A percentile compares a stretch with the other conserved stretches of the same genome.
Conservation (phyloP, 1,140 invertebrate genomes). For the Akabosia matsudoensis region DNA sequence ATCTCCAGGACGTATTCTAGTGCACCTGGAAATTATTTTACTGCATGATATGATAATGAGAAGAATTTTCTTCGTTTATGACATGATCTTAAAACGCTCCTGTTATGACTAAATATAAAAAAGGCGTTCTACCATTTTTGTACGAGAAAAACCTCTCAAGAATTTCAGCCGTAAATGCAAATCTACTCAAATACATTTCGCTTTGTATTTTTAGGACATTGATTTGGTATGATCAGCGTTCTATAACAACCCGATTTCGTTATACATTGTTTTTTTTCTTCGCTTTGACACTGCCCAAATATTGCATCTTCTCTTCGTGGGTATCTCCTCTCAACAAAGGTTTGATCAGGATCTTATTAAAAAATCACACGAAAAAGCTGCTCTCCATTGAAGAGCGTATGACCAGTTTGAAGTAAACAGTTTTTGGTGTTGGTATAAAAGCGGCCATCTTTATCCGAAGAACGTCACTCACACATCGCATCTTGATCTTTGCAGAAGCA, state of each 20-base stretch:
- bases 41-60: neutral
- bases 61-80: neutral
- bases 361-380: neutral
- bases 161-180: too few relatives aligned
- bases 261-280: too few relatives aligned
- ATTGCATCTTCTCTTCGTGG: too few relatives aligned
- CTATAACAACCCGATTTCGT: too few relatives aligned
- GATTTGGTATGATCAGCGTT: too few relatives aligned
- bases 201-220: too few relatives aligned
- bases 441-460: neutral
- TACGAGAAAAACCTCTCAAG: too few relatives aligned
- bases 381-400: neutral
- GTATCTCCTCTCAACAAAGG: too few relatives aligned
- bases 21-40: neutral
- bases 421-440: slow-evolving; percentile 1
- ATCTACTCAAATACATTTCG: too few relatives aligned
- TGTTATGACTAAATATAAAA: neutral
- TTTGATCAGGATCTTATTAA: neutral
- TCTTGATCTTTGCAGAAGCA: neutral
- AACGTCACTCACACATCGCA: neutral
- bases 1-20: neutral
- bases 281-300: too few relatives aligned
- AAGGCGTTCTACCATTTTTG: too few relatives aligned
- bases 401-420: neutral
- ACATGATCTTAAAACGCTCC: neutral